A percentile compares a stretch with the other conserved stretches of the same genome.
Conservation (phyloP, 2,113 vertebrate species). For the Tautogolabrus adspersus region DNA sequence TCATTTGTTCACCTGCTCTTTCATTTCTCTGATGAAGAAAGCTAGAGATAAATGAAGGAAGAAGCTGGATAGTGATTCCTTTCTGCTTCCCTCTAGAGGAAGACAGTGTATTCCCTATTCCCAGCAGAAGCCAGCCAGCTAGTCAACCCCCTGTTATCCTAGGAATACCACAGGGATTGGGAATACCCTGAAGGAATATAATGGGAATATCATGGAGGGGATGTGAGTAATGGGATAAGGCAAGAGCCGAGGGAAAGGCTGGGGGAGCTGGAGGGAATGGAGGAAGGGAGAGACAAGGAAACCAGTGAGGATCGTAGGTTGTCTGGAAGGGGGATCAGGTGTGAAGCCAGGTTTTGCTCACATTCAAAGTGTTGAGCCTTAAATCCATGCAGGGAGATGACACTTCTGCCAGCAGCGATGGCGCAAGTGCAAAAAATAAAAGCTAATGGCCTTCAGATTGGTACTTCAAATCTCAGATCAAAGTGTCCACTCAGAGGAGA, state of each 20-base stretch:
- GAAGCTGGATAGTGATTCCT: slow-evolving; percentile 31
- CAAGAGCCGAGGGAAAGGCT: slow-evolving; percentile 44
- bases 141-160: slow-evolving; percentile 64
- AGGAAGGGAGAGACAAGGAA: slow-evolving; percentile 26
- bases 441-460: slow-evolving; percentile 5
- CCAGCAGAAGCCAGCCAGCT: slow-evolving; percentile 53
- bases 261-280: slow-evolving; percentile 11
- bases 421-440: slow-evolving; percentile 6
- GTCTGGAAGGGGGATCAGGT: slow-evolving; percentile 38
- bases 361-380: slow-evolving; percentile 37
- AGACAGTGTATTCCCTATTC: slow-evolving; percentile 55
- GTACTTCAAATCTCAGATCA: slow-evolving; percentile 19
- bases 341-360: slow-evolving; percentile 37
- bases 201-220: slow-evolving; percentile 71
- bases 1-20: slow-evolving; percentile 45
- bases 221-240: slow-evolving; percentile 70
- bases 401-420: slow-evolving; percentile 17
- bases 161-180: slow-evolving; percentile 67
- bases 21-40: slow-evolving; percentile 43
- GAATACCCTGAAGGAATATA: slow-evolving; percentile 73
- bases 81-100: slow-evolving; percentile 41
- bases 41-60: slow-evolving; percentile 42
- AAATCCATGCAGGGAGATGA: slow-evolving; percentile 32
- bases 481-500: slow-evolving; percentile 1
- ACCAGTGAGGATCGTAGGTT: slow-evolving; percentile 16